Evolutionary conservation across 2,797 vertebrate genomes (phyloP), one percentile per base, ranked within the genome.

Genomic region (Chanos chanos): DNA sequence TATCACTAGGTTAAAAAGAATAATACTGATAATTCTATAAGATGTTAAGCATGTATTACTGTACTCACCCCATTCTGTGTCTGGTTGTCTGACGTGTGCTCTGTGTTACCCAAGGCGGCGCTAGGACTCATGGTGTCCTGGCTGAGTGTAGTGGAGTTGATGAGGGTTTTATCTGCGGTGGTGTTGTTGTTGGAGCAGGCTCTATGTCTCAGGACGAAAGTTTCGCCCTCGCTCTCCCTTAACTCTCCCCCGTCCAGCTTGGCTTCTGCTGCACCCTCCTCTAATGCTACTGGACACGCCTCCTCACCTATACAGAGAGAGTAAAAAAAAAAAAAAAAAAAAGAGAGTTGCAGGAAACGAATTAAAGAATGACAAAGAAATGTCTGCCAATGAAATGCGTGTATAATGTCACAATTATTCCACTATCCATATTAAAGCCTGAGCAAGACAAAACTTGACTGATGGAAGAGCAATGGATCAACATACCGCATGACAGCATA

Each of bases 221-320:
- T 78, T 12, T 78, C 75, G 83, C 81, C 76, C 48, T 80, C 79
- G 70, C 82, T 79, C 82, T 77, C 74, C 25, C 70, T 81, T 54
- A 47, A 64, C 79, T 86, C 81, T 57, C 79, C 85, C 73, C 70
- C 70, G 81, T 90, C 89, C 89, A 91, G 89, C 76, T 89, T 90
- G 87, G 52, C 67, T 67, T 33, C 54, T 58, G 57, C 47, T 52
- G 51, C 31, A 28, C 39, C 27, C 25, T 19, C 54, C 12, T 36
- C 18, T 16, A 64, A 70, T 6, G 74, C 75, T 62, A 74, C 75
- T 73, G 66, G 19, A 39, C 27, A 60, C 66, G n/a, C n/a, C n/a
- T n/a, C n/a, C n/a, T n/a, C n/a, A n/a, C n/a, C n/a, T n/a, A n/a
- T n/a, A n/a, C n/a, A n/a, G n/a, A n/a, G n/a, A n/a, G n/a, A n/a